A percentile compares a stretch with the other conserved stretches of the same genome.
Evolutionary conservation across 2,113 vertebrate species (phyloP).

Genomic region (Ochotona curzoniae): DNA sequence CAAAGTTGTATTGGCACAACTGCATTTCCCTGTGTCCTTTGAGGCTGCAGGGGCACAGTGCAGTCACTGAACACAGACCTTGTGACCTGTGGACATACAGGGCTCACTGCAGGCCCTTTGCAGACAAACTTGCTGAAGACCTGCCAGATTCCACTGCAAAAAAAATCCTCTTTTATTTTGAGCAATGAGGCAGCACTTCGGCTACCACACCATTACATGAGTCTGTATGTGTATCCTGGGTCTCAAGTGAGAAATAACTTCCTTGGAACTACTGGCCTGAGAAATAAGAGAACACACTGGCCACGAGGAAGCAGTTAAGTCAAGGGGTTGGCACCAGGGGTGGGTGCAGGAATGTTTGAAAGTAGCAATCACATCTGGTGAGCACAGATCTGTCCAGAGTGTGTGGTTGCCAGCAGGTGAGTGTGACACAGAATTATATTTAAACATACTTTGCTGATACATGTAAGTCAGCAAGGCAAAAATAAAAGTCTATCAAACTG

Average conservation of each 20-base stretch:
- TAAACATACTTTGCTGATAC: conserved; percentile 43
- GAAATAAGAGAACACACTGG: conserved; percentile 35
- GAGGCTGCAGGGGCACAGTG: not conserved
- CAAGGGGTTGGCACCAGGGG: conserved; percentile 56
- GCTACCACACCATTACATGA: not conserved
- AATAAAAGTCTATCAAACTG: conserved; percentile 51
- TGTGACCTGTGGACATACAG: accelerated
- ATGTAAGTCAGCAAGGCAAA: conserved; percentile 66
- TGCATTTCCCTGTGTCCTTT: accelerated
- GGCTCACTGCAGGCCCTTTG: not conserved
- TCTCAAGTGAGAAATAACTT: conserved; percentile 53
- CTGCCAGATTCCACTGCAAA: not conserved
- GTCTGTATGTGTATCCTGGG: not conserved
- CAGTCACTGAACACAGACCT: not conserved
- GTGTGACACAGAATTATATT: conserved; percentile 60
- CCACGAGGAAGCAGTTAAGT: conserved; percentile 51
- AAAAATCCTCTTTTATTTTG: not conserved
- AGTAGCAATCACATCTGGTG: not conserved
- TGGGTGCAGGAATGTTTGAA: not conserved
- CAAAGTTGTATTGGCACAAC: too few relatives aligned
- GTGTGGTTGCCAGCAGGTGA: conserved; percentile 43
- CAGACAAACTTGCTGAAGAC: not conserved
- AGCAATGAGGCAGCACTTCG: not conserved
- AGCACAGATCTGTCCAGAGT: not conserved
- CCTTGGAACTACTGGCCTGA: conserved; percentile 51